A percentile compares a stretch with the other conserved stretches of the same genome.
Evolutionary conservation across 2,797 vertebrate genomes (phyloP).

Genomic region (Pseudochirops corinnae): DNA sequence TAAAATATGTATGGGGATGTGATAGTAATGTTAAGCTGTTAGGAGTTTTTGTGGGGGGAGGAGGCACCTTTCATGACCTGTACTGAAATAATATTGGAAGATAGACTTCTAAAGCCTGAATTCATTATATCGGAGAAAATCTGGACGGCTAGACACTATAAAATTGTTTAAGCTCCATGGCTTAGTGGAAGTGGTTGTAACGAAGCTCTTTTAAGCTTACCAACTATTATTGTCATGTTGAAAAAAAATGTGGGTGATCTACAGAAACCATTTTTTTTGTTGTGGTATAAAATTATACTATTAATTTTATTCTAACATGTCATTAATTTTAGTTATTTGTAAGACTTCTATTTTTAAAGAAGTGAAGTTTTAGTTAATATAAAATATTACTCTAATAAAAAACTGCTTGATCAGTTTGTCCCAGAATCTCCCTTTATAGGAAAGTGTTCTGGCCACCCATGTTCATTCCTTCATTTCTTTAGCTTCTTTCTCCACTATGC

Average conservation of each 20-base stretch:
- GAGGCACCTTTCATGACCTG: conserved; percentile 48
- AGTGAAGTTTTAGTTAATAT: not conserved
- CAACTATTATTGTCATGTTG: not conserved
- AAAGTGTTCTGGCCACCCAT: not conserved
- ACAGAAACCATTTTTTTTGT: not conserved
- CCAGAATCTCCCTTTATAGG: not conserved
- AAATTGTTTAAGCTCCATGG: not conserved
- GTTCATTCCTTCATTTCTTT: not conserved
- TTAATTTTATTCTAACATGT: not conserved
- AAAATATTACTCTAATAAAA: not conserved
- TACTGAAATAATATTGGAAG: conserved; percentile 53
- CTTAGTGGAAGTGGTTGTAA: not conserved
- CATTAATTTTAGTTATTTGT: not conserved
- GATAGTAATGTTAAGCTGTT: conserved; percentile 52
- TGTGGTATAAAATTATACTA: not conserved
- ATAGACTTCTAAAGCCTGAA: not conserved
- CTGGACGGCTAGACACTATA: conserved; percentile 1
- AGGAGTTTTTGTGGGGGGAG: not conserved
- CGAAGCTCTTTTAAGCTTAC: conserved; percentile 20
- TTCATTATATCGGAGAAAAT: conserved; percentile 15
- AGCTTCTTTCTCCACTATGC: not conserved
- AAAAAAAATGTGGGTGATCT: not conserved
- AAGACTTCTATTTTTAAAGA: not conserved
- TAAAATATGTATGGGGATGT: conserved; percentile 65
- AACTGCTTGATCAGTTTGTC: not conserved